phyloP scores from a whole-genome alignment of 1,140 invertebrate genomes.

The Macrotrachela quadricornifera region DNA sequence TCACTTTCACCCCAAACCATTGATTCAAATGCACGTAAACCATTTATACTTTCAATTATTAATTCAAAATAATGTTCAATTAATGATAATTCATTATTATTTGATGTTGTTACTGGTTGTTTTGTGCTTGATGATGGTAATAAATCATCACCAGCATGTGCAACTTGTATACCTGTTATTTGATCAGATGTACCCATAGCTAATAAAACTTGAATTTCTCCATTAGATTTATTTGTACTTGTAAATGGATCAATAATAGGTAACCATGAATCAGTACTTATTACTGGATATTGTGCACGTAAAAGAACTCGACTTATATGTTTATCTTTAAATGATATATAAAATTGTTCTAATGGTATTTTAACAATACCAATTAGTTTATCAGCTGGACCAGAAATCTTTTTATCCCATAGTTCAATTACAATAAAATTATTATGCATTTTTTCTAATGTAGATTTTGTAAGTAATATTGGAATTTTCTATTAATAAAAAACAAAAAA shows the following conservation, averaged over 20 bases:
- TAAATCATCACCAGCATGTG: slow-evolving; percentile 12
- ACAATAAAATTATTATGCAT: slow-evolving; percentile 29
- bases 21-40: slow-evolving; percentile 15
- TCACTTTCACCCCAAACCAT: slow-evolving; percentile 29
- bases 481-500: slow-evolving; percentile 9
- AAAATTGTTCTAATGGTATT: slow-evolving; percentile 28
- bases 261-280: slow-evolving; percentile 22
- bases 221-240: slow-evolving; percentile 16
- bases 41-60: slow-evolving; percentile 18
- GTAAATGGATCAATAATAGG: slow-evolving; percentile 22
- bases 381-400: slow-evolving; percentile 13
- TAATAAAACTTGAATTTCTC: slow-evolving; percentile 23
- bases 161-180: slow-evolving; percentile 10
- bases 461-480: slow-evolving; percentile 24
- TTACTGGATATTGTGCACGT: slow-evolving; percentile 21
- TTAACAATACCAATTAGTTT: slow-evolving; percentile 28
- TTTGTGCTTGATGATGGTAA: not conserved
- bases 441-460: slow-evolving; percentile 19
- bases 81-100: slow-evolving; percentile 8
- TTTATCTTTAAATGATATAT: slow-evolving; percentile 23
- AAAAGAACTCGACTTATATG: slow-evolving; percentile 14
- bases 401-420: slow-evolving; percentile 29
- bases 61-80: slow-evolving; percentile 27
- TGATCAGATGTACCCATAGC: slow-evolving; percentile 27
- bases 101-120: no score